These are phyloP conservation scores for Hypothenemus hampei DNA, from an alignment of 1,140 invertebrate species.

Conservation along the genomic window DNA sequence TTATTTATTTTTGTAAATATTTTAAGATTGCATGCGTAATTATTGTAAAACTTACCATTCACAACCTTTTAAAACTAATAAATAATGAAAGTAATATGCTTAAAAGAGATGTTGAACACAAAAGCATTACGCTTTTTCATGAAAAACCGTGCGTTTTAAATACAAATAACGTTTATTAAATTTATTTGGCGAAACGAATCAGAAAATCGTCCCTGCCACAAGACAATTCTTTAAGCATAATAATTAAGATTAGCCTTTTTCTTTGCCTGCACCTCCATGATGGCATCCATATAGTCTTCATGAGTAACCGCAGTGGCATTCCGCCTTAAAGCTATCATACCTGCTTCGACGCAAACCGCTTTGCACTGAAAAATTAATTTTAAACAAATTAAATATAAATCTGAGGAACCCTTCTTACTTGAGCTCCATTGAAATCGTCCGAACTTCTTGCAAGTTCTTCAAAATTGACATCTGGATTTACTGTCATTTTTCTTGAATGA, in stretches of 20 bases:
- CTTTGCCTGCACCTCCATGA: constrained; percentile 99
- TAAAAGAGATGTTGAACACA: too few species aligned
- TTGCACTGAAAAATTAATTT: constrained; percentile 73
- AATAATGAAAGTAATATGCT: too few species aligned
- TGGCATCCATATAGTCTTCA: constrained; percentile 99
- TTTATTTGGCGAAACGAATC: too few species aligned
- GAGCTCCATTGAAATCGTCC: constrained; percentile 98
- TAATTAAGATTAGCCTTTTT: constrained; percentile 99
- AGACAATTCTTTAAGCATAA: constrained; percentile 82
- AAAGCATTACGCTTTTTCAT: too few species aligned
- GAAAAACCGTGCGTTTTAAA: too few species aligned
- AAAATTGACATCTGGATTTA: constrained; percentile 97
- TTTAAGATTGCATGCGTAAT: too few species aligned
- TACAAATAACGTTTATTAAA: too few species aligned
- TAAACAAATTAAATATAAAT: background rate
- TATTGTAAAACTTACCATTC: too few species aligned
- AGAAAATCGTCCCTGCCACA: too few species aligned
- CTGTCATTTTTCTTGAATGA: constrained; percentile 99
- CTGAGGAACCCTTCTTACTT: background rate
- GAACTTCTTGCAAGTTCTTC: constrained; percentile 97
- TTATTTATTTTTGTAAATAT: too few species aligned
- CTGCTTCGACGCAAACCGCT: constrained; percentile 98
- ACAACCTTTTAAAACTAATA: too few species aligned
- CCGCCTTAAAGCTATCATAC: constrained; percentile 97
- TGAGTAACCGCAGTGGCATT: constrained; percentile 92